phyloP scores from a whole-genome alignment of 2,888 invertebrate genomes.

The Oxyteleia sp. region DNA sequence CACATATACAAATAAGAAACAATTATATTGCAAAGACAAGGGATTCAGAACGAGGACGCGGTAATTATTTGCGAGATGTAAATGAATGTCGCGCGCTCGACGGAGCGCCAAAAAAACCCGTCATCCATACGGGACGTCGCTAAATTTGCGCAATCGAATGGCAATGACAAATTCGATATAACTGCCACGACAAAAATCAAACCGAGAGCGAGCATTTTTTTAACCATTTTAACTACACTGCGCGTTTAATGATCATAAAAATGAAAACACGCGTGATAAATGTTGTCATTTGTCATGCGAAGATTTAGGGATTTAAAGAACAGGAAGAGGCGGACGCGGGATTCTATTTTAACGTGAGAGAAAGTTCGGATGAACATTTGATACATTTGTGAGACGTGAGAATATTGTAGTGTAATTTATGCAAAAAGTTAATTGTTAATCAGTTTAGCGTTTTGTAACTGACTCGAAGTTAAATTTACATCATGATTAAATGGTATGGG shows the following conservation, averaged over 20 bases:
- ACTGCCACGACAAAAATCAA: conserved; percentile 47
- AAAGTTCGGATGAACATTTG: not conserved
- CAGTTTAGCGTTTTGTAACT: too few relatives aligned
- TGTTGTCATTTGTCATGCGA: conserved; percentile 55
- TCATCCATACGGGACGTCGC: conserved; percentile 56
- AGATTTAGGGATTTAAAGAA: conserved; percentile 50
- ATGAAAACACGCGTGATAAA: conserved; percentile 56
- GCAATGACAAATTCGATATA: conserved; percentile 66
- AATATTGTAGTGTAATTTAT: not conserved
- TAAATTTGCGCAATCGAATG: conserved; percentile 66
- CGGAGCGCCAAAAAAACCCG: conserved; percentile 53
- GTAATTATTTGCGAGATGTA: conserved; percentile 69
- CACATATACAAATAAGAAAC: conserved; percentile 72
- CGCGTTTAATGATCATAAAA: conserved; percentile 62
- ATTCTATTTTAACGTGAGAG: conserved; percentile 46
- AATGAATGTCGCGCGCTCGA: conserved; percentile 64
- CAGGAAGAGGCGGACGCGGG: conserved; percentile 1
- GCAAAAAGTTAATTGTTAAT: conserved; percentile 12
- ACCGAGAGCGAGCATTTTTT: conserved; percentile 21
- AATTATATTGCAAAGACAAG: conserved; percentile 71
- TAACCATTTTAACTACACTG: conserved; percentile 51
- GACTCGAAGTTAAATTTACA: too few relatives aligned
- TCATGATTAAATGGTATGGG: too few relatives aligned
- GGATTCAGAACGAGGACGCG: conserved; percentile 66
- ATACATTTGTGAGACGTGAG: not conserved